phyloP scores from a whole-genome alignment of 2,797 vertebrate species.

The Silurus aristotelis region DNA sequence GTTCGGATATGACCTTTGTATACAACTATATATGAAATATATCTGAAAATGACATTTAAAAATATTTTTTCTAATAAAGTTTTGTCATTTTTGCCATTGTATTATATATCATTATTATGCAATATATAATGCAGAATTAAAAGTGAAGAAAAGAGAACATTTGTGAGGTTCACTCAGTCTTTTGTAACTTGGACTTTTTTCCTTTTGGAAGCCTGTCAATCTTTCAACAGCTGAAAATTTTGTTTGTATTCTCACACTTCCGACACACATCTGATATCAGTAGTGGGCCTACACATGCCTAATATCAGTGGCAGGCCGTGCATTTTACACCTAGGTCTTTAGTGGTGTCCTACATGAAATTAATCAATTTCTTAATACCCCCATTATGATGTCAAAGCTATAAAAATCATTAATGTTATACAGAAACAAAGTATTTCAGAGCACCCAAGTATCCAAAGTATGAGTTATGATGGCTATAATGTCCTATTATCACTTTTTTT shows the following conservation, averaged over 20 bases:
- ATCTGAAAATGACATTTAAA: too few relatives aligned
- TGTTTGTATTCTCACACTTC: background rate
- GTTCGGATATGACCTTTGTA: background rate
- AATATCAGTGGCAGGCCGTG: background rate
- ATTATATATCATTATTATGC: background rate
- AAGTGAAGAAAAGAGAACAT: background rate
- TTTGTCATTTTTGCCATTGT: too few relatives aligned
- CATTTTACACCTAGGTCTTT: too few relatives aligned
- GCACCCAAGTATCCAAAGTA: too few relatives aligned
- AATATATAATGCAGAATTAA: background rate
- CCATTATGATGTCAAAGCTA: too few relatives aligned
- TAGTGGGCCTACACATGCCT: background rate
- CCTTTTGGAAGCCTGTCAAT: background rate
- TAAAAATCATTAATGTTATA: too few relatives aligned
- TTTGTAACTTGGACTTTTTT: background rate
- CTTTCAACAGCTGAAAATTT: background rate
- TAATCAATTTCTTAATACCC: too few relatives aligned
- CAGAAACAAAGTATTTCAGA: too few relatives aligned
- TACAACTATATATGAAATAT: background rate
- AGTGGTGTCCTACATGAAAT: too few relatives aligned
- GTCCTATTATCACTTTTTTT: too few relatives aligned
- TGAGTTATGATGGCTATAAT: too few relatives aligned
- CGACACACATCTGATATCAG: background rate
- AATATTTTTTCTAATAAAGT: too few relatives aligned
- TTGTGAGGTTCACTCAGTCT: background rate